Base-by-base conservation (phyloP, 1,140 invertebrate genomes). In the Cyrtorhinus lividipennis region DNA sequence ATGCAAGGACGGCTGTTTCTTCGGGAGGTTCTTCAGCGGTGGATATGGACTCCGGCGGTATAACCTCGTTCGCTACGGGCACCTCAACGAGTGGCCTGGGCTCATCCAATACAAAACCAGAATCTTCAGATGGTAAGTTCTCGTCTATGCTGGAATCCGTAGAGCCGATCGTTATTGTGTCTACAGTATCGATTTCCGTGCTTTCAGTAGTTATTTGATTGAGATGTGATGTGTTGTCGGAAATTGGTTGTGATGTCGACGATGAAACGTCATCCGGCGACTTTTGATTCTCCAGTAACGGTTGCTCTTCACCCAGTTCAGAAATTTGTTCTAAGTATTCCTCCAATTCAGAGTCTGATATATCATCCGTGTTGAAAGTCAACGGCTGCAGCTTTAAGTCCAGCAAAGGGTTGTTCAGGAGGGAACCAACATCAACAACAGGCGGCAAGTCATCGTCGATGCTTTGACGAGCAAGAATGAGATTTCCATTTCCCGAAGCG, bases 281-380 rank as follows among this genome's bases (percentile, higher is more conserved):
- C 24, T 38, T 63, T 8, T 23, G 23, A 45, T 24, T 59, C 46
- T 57, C 62, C 26, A 53, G 27, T 22, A 56, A 53, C 23, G 24
- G 26, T 53, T 25, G 15, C 18, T 60, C 44, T 10, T 61, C 44
- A 20, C 56, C 27, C 23, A 60, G 20, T 18, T 64, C 23, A 10
- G 23, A 13, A 3, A 24, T 44, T 12, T 80, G 75, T 1, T 78
- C 73, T 44, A 83, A 72, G 71, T 81, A 80, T 38, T 78, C 73
- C 53, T 75, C 76, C n/a, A 83, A 67, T 67, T 82, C 79, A 46
- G 74, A 74, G 61, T 82, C 81, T 38, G 76, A 77, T 45, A 82
- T 68, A 64, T 80, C 73, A 12, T 76, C 73, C 45, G 71, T 69
- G 62, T 71, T 70, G 68, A 78, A 78, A 3, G 70, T 62, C 13